These are phyloP conservation scores for Leucoraja ocellata DNA, from an alignment of 2,797 vertebrate genomes.

Conservation along the genomic window DNA sequence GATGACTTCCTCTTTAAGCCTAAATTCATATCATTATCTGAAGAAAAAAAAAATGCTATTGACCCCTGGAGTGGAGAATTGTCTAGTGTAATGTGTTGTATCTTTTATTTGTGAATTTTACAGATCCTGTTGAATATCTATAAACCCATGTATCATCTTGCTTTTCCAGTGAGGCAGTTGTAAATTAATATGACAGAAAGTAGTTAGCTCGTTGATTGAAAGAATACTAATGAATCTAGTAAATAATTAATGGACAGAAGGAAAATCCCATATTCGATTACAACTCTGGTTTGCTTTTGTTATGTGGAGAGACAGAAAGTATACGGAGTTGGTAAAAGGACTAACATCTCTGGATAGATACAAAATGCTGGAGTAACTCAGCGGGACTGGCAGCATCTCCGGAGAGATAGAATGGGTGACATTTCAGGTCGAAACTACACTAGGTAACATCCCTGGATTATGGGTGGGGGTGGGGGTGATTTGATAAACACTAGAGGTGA, in stretches of 20 bases:
- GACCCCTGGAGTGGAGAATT: background rate
- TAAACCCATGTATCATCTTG: background rate
- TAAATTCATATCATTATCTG: background rate
- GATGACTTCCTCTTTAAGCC: background rate
- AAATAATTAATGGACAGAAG: background rate
- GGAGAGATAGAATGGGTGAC: too few species aligned
- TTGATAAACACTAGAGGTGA: background rate
- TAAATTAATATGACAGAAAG: background rate
- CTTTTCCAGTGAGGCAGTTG: background rate
- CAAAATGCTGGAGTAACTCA: too few species aligned
- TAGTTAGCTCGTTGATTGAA: background rate
- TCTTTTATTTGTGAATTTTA: background rate
- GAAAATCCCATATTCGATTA: background rate
- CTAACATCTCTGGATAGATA: too few species aligned
- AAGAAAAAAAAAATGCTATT: background rate
- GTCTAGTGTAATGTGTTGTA: background rate
- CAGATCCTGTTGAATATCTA: background rate
- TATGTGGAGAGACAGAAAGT: background rate
- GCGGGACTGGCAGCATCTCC: too few species aligned
- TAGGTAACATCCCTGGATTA: too few species aligned
- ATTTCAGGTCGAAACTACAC: too few species aligned
- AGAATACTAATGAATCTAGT: background rate
- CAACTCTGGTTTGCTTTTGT: background rate
- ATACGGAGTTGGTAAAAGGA: background rate
- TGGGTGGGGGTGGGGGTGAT: background rate